Evolutionary conservation across 92 coral and sea anemone species (phyloP), one percentile per base, ranked within the genome.

Genomic region (Galaxea fascicularis): DNA sequence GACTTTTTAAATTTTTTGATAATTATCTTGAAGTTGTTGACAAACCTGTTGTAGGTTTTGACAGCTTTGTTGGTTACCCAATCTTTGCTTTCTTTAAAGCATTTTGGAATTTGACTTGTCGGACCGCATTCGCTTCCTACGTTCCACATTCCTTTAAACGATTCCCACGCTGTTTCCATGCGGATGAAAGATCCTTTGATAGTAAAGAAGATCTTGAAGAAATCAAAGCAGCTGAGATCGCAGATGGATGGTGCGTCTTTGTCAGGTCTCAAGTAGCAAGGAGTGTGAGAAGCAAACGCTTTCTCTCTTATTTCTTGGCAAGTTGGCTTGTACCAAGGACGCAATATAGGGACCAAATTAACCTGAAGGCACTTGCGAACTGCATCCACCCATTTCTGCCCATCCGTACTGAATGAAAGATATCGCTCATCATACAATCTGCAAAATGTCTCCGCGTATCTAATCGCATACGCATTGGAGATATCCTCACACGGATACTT

Each of bases 281-380:
- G 91, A 8, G 87, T 78, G 66, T 92, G 93, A 10, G 91, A 65
- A 20, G 72, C 84, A 30, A 92, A 79, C 5, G 95, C 95, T 65
- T 0, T n/a, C 7, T 71, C n/a, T 52, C 93, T 82, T 44, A 92
- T 87, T n/a, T 92, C 78, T 27, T 75, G 24, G 47, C 95, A 89
- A 1, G 95, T 83, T 56, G 80, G 76, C 1, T 41, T 16, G 68
- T 16, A 27, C 88, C 93, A 89, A 52, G 89, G 92, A 31, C 93
- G 91, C 20, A 92, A 59, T 39, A 92, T 22, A 1, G 91, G 91
- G 67, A 86, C 93, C 21, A 92, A 73, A n/a, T 88, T 11, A 8
- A 92, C 89, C 44, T 86, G 95, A 0, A 92, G 80, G 65, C 95
- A 89, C 79, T 89, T 89, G 0, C 95, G 80, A 20, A 86, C 93